Conservation (phyloP, 2,113 vertebrate species). For the Eupsittula cactorum region DNA sequence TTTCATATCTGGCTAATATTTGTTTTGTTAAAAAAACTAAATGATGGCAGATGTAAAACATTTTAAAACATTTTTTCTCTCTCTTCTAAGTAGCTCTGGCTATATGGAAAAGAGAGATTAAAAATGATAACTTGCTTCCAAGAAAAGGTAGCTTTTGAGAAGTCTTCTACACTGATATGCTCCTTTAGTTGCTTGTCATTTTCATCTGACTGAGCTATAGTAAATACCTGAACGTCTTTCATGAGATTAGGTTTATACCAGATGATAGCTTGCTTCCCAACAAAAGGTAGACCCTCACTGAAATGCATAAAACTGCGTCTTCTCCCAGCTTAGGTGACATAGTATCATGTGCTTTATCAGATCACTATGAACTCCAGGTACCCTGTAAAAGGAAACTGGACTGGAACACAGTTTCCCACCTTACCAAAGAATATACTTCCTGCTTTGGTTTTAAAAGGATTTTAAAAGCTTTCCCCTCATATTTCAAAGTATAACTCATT, state of each 20-base stretch:
- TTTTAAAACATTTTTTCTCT: background rate
- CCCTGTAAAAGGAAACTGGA: background rate
- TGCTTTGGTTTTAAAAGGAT: background rate
- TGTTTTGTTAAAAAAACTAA: background rate
- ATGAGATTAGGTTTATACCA: background rate
- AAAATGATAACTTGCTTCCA: background rate
- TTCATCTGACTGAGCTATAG: background rate
- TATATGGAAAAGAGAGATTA: background rate
- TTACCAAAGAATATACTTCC: background rate
- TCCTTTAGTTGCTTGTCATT: background rate
- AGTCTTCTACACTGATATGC: background rate
- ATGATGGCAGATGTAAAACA: background rate
- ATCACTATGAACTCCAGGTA: background rate
- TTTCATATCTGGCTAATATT: background rate
- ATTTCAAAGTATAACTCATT: fast-evolving
- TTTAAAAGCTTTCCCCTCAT: background rate
- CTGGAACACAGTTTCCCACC: fast-evolving
- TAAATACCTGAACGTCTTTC: background rate
- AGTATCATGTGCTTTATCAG: background rate
- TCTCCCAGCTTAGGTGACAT: background rate
- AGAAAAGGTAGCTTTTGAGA: background rate
- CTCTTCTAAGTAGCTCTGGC: background rate
- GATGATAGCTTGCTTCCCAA: background rate
- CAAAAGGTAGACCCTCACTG: background rate
- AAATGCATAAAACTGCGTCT: background rate